Evolutionary conservation across 2,113 vertebrate genomes (phyloP), one percentile per base, ranked within the genome.

Genomic region (Cephalopholis sonnerati): DNA sequence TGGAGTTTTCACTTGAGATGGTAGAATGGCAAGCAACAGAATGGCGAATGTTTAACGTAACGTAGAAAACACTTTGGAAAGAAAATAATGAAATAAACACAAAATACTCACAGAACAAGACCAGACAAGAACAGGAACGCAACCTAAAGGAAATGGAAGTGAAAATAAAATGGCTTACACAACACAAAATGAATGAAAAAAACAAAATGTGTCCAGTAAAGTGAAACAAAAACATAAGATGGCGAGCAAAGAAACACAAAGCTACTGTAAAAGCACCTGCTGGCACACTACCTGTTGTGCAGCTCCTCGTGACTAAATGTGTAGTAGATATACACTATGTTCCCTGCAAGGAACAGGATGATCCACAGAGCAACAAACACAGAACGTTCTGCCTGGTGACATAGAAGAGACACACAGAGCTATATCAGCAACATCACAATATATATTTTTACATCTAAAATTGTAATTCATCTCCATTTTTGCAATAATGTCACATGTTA

Each of bases 291-390:
- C 98, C 98, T 99, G 94, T 97, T 97, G 83, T 99, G 97, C 13
- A 99, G 95, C 90, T 99, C 97, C 87, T 99, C 97, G 0, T 97
- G 94, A 77, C 96, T 97, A 91, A 99, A 99, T 0, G 97, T 97
- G 79, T 99, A 98, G n/a, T 97, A 97, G 74, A 99, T 93, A 24
- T 98, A 99, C 0, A 97, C 81, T 2, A 97, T 96, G 77, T 99
- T 99, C 8, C 97, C 97, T 0, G 95, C 93, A 5, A 99, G 96
- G 83, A 99, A 99, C 48, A 95, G 79, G 91, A 97, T 55, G 89
- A 99, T 96, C 98, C 98, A 99, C 66, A 99, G 89, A 73, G 97
- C 95, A 76, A 96, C 94, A 74, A 99, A 89, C 50, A 98, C 92
- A 0, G 98, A 99, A 25, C 98, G 96, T 72, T 98, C 97, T 89